Evolutionary conservation across 2,797 vertebrate genomes (phyloP).

Genomic region (Sus cebifrons): DNA sequence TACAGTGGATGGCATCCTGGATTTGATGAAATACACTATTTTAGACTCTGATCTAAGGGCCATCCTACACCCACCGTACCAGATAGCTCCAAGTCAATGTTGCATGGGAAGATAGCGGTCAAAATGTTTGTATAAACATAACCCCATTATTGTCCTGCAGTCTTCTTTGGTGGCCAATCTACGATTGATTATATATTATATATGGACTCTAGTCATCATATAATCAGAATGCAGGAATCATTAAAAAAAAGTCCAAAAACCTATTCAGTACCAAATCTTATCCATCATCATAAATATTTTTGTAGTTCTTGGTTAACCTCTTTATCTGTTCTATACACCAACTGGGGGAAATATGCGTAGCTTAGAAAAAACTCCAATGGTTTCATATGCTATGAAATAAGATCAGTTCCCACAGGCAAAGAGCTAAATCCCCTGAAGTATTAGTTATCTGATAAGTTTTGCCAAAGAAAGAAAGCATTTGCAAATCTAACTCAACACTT

Average conservation of each 20-base stretch:
- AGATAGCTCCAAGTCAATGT: background rate
- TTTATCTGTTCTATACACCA: constrained; percentile 36
- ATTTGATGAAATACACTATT: background rate
- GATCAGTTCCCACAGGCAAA: constrained; percentile 60
- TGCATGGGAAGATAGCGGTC: background rate
- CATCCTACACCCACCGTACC: background rate
- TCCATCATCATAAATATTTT: constrained; percentile 2
- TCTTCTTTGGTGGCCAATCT: constrained; percentile 16
- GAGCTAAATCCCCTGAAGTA: constrained; percentile 61
- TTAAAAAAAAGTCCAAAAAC: constrained; percentile 8
- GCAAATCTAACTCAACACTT: constrained; percentile 31
- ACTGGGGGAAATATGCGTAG: background rate
- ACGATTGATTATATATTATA: background rate
- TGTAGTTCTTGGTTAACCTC: constrained; percentile 24
- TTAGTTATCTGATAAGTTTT: constrained; percentile 66
- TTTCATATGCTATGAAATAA: constrained; percentile 57
- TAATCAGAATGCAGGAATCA: constrained; percentile 18
- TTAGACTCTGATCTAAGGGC: background rate
- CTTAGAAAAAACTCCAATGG: constrained; percentile 50
- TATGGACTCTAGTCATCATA: background rate
- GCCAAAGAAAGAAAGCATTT: constrained; percentile 58
- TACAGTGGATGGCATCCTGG: background rate
- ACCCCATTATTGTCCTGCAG: background rate
- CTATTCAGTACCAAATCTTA: constrained; percentile 26
- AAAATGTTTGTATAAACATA: background rate